Conservation (phyloP, 2,113 vertebrate genomes). For the Camarhynchus parvulus region DNA sequence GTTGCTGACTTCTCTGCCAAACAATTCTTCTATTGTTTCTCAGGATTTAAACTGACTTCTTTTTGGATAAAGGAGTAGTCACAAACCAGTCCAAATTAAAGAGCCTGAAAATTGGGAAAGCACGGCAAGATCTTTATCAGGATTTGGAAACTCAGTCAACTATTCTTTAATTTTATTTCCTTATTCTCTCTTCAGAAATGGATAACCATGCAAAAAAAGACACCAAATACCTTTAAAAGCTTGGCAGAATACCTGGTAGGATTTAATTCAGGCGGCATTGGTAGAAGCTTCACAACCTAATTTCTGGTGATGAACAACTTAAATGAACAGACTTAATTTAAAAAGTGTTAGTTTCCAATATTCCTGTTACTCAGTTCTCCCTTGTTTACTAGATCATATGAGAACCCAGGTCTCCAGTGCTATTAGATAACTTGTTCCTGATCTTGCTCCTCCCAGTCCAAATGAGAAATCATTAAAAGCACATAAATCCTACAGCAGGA, state of each 20-base stretch:
- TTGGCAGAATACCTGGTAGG: background rate
- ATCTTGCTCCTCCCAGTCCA: background rate
- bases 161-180: background rate
- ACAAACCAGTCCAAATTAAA: background rate
- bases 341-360: background rate
- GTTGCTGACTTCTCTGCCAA: background rate
- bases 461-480: background rate
- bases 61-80: background rate
- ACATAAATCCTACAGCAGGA: background rate
- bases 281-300: background rate
- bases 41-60: conserved; percentile 15
- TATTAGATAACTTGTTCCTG: background rate
- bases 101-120: conserved; percentile 15
- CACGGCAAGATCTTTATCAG: conserved; percentile 2
- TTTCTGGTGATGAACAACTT: background rate
- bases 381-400: background rate
- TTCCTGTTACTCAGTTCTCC: background rate
- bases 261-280: background rate
- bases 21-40: conserved; percentile 41
- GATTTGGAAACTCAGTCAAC: background rate
- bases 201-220: background rate
- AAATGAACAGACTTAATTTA: background rate
- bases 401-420: background rate
- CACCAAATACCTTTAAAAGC: background rate
- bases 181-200: background rate